Evolutionary conservation across 2,113 vertebrate genomes (phyloP).

Genomic region (Burhinus oedicnemus): DNA sequence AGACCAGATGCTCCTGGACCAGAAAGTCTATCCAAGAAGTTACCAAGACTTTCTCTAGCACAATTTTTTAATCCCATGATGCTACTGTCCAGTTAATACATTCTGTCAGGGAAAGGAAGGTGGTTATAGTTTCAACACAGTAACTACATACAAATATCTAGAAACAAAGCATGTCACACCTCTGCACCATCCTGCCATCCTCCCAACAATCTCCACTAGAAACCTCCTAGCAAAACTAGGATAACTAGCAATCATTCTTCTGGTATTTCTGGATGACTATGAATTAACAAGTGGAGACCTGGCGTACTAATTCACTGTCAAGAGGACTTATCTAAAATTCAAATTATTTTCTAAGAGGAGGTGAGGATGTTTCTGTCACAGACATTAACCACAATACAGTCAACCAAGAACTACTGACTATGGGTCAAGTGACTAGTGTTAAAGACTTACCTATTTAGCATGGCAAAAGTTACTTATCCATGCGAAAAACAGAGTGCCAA

Average conservation of each 20-base stretch:
- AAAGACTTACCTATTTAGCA: not conserved
- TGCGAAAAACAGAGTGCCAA: not conserved
- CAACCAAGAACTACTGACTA: not conserved
- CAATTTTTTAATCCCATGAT: not conserved
- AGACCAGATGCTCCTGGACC: not conserved
- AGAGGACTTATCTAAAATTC: not conserved
- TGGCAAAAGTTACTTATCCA: not conserved
- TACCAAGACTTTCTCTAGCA: not conserved
- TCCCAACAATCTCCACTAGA: not conserved
- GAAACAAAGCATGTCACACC: not conserved
- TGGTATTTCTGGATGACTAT: slow-evolving; percentile 1
- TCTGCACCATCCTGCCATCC: not conserved
- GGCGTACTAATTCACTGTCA: not conserved
- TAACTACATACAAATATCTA: not conserved
- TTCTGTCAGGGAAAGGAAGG: not conserved
- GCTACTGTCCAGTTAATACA: not conserved
- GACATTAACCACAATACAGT: not conserved
- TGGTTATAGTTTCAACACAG: not conserved
- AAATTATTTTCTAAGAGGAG: not conserved
- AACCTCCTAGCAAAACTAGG: not conserved
- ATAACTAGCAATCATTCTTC: not conserved
- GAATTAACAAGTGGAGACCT: not conserved
- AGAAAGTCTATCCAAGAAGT: not conserved
- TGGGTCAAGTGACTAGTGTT: not conserved
- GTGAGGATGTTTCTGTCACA: not conserved